Evolutionary conservation across 2,888 invertebrate genomes (phyloP), one percentile per base, ranked within the genome.

Genomic region (Eupithecia subfuscata): DNA sequence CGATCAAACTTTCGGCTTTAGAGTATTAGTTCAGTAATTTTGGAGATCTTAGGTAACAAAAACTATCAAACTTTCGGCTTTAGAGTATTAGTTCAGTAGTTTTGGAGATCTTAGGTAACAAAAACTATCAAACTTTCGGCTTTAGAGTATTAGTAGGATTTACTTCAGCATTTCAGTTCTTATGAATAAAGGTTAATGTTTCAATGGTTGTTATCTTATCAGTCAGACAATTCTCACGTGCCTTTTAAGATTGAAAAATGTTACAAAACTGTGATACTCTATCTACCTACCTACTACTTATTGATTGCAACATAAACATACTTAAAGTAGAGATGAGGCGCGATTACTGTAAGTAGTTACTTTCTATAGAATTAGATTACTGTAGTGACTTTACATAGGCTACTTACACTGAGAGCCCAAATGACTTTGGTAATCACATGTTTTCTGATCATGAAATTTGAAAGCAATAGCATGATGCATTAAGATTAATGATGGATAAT

Each of bases 401-500:
- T 16, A 1, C 48, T 2, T 48, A n/a, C n/a, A 48, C 18, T 48
- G 6, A 18, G 48, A 48, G 18, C 56, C 22, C 56, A 56, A 56
- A 56, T 56, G 22, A 56, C n/a, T 56, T 52, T n/a, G 56, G 56
- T 22, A 11, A 11, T 56, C 56, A 56, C 56, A 11, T 56, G 25
- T 60, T 60, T 60, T 14, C 60, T 25, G 12, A 25, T 60, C 5
- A 12, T 22, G 6, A 40, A 22, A 40, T 67, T 67, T 60, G 60
- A 60, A 60, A 60, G 67, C 30, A 65, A 68, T 79, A 56, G 75
- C 79, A 81, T 78, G 75, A 30, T 48, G 69, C 56, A 52, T 75
- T 67, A 45, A 70, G 43, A 45, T 37, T 14, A 18, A 77, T 78
- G 71, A 73, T 52, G 52, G 64, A 69, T 76, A 75, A 77, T 79